Base-by-base conservation (phyloP, 2,113 vertebrate species). In the Oxyura jamaicensis region DNA sequence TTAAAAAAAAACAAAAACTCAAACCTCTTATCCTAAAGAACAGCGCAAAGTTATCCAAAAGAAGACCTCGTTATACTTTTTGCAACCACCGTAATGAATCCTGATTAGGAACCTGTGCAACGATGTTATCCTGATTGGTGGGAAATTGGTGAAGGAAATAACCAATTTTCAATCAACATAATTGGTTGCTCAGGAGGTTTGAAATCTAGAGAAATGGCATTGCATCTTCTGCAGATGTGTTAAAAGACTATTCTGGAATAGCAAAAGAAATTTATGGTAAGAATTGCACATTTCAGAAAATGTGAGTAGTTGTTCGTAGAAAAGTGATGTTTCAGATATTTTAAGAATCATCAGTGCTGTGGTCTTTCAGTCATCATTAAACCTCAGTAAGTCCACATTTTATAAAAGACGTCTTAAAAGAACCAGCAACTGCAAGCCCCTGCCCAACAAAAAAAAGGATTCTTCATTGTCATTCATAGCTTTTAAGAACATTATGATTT, bases 141-240 rank as follows among this genome's bases (percentile, higher is more conserved):
- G 93, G 59, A 93, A 94, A 93, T 86, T 74, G 87, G 68, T 77
- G 46, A 93, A 93, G 93, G 91, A 96, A 97, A 90, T 65, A 86
- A 72, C 91, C 18, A 60, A 88, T 96, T 90, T 96, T 95, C 93
- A 91, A 93, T 96, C 88, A 96, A 76, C 22, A 0, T 91, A 92
- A 96, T 97, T 91, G 58, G 74, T 82, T 84, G 48, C 53, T 86
- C 58, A n/a, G 76, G 69, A 86, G 92, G 23, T 53, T 62, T 93
- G 76, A 96, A 83, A 88, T 58, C 73, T 78, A 65, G 60, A 78
- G 85, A 84, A 81, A 88, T 73, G 41, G 19, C n/a, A 22, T 58
- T 76, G 77, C 56, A 69, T 53, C 48, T 95, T 84, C 73, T 96
- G 62, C 69, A 96, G 76, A 77, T 89, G 65, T 75, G 42, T 59